Base-by-base conservation (phyloP, 2,113 vertebrate species). In the Hippoglossus stenolepis region DNA sequence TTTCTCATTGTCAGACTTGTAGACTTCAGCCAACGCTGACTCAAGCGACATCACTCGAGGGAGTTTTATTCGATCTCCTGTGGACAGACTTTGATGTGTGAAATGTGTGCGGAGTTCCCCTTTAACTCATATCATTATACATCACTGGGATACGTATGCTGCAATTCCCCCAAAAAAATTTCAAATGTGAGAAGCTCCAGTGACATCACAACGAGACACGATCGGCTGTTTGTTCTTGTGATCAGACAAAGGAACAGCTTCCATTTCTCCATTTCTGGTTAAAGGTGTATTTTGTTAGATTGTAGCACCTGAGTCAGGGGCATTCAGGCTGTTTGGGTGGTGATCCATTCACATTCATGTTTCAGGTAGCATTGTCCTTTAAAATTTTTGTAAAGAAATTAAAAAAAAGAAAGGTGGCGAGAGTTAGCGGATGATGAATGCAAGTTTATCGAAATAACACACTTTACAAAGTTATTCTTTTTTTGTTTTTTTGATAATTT, bases 71-170 rank as follows among this genome's bases (percentile, higher is more conserved):
- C 2, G 21, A 40, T 21, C 38, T 40, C 40, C 53, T 62, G 58
- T 68, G 60, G 66, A 57, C 56, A 70, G 23, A 81, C 62, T 38
- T 59, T 51, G 45, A 70, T 75, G 53, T 26, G 73, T 61, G 20
- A 64, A 65, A 23, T 23, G 4, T n/a, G 21, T 57, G 47, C 47
- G 49, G 75, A 70, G 58, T 70, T 80, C 54, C 82, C 85, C 83
- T 85, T 87, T 82, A 79, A 85, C 60, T 66, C 62, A 17, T 71
- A 13, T 24, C 14, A 28, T 35, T 31, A 43, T 40, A 10, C 65
- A 67, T 74, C 65, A 51, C 77, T 85, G 68, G 71, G 53, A 85
- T 58, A 74, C 20, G 35, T 82, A 85, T 75, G 70, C 78, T 80
- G 70, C 80, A 82, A 21, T 64, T 80, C 20, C 49, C 14, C 20